These are phyloP conservation scores for Eonycteris spelaea DNA, from an alignment of 2,113 vertebrate genomes.

Conservation along the genomic window DNA sequence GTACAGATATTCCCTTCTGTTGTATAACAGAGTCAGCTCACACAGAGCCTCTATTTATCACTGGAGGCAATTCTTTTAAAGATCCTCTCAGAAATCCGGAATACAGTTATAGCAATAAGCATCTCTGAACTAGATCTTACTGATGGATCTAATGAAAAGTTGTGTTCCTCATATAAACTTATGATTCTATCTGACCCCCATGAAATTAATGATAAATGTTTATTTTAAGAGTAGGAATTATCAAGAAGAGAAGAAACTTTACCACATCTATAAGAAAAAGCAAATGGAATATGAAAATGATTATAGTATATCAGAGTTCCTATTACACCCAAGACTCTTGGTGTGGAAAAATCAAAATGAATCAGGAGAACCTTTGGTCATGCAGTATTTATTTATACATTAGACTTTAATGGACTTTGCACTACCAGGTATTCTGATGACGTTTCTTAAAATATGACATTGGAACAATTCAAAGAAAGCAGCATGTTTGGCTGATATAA, in stretches of 20 bases:
- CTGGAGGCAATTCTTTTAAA: background rate
- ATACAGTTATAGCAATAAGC: background rate
- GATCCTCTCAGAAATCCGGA: background rate
- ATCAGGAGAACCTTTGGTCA: background rate
- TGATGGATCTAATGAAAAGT: background rate
- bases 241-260: background rate
- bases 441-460: background rate
- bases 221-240: background rate
- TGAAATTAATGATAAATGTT: background rate
- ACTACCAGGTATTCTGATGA: background rate
- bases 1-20: background rate
- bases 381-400: background rate
- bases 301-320: background rate
- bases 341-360: background rate
- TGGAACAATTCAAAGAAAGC: background rate
- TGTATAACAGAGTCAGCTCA: background rate
- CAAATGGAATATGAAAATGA: background rate
- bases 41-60: background rate
- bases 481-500: background rate
- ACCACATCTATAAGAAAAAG: background rate
- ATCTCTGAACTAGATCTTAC: background rate
- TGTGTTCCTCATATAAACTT: background rate
- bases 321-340: background rate
- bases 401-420: background rate
- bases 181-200: background rate